A percentile compares a stretch with the other conserved stretches of the same genome.
phyloP scores from a whole-genome alignment of 2,888 invertebrate genomes.

The Xestoiulus laeticollis region DNA sequence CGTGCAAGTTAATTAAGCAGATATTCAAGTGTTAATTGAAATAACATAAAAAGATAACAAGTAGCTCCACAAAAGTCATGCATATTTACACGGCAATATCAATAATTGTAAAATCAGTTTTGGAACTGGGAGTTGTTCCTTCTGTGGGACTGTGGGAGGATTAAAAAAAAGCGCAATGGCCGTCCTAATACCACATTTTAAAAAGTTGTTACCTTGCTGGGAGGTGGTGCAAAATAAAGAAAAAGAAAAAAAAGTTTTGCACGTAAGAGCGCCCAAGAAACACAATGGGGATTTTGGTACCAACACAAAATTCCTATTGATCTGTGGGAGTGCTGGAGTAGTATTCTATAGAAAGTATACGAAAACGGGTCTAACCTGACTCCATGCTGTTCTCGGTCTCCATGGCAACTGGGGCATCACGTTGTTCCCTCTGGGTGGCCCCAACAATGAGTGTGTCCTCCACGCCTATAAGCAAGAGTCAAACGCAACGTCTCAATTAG shows the following conservation, averaged over 20 bases:
- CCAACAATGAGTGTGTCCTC: constrained; percentile 49
- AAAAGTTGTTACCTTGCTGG: constrained; percentile 24
- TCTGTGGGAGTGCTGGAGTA: constrained; percentile 11
- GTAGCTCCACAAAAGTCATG: not conserved
- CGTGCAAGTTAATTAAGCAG: not conserved
- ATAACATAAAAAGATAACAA: not conserved
- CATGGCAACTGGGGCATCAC: constrained; percentile 54
- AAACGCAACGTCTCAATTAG: constrained; percentile 51
- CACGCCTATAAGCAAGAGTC: constrained; percentile 51
- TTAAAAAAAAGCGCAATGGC: not conserved
- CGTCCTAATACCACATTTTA: not conserved
- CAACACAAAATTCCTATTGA: constrained; percentile 15
- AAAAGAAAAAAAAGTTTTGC: not conserved
- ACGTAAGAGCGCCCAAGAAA: constrained; percentile 4
- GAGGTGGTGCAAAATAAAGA: not conserved
- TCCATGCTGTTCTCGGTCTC: constrained; percentile 56
- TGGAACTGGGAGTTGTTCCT: not conserved
- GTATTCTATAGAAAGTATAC: not conserved
- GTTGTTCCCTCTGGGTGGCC: constrained; percentile 48
- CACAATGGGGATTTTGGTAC: constrained; percentile 38
- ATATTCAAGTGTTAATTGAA: not conserved
- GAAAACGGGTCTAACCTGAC: constrained; percentile 54
- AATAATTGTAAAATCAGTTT: no score
- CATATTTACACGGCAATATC: not conserved
- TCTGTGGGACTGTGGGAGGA: not conserved